Conservation (phyloP, 2,888 invertebrate genomes). For the Drosophila peninsularis region DNA sequence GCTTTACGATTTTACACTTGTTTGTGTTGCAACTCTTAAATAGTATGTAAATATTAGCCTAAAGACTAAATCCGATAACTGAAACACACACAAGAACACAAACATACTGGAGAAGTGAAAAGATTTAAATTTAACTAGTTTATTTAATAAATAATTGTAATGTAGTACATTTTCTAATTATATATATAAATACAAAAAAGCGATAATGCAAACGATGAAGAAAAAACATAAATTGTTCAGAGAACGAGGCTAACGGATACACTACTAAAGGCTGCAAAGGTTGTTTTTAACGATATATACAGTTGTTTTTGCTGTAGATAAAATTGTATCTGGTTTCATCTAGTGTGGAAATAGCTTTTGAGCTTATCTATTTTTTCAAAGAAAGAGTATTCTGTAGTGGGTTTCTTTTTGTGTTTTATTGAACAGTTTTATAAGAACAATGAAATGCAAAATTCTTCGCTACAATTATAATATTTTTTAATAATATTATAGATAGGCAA, state of each 20-base stretch:
- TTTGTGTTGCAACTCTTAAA: constrained; percentile 59
- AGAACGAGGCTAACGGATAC: not conserved
- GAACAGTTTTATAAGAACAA: constrained; percentile 11
- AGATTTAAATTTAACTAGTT: constrained; percentile 71
- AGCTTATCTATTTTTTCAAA: not conserved
- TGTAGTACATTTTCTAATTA: constrained; percentile 78
- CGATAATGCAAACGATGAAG: constrained; percentile 49
- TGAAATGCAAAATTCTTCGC: constrained; percentile 1
- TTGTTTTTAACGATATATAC: not conserved
- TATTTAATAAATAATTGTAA: constrained; percentile 75
- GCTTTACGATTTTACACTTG: constrained; percentile 60
- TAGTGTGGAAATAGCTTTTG: not conserved
- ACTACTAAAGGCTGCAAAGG: constrained; percentile 1
- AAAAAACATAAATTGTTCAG: constrained; percentile 14
- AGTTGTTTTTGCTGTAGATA: not conserved
- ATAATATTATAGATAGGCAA: not conserved
- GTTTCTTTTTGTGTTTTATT: constrained; percentile 21
- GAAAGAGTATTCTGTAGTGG: not conserved
- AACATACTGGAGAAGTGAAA: constrained; percentile 46
- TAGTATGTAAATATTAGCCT: constrained; percentile 78
- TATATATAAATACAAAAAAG: constrained; percentile 44
- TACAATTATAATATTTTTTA: constrained; percentile 1
- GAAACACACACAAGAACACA: constrained; percentile 54
- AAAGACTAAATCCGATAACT: constrained; percentile 61
- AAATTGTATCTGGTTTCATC: not conserved